Conservation (phyloP, 2,113 vertebrate species). For the Parus major region DNA sequence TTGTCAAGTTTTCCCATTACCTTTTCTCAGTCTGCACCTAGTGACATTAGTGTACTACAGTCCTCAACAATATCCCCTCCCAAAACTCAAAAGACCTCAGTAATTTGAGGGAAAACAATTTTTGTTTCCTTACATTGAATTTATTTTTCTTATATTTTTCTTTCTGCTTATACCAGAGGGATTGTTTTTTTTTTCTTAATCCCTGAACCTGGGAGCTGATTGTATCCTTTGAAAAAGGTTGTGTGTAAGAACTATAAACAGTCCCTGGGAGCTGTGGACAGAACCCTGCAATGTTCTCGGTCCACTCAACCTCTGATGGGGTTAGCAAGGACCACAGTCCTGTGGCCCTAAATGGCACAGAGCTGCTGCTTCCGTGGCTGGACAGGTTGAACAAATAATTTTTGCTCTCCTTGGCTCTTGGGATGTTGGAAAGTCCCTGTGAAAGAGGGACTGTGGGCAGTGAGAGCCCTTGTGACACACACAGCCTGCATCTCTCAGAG, state of each 20-base stretch:
- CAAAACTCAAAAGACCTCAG: background rate
- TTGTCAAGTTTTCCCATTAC: background rate
- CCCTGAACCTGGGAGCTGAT: background rate
- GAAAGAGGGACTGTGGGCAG: background rate
- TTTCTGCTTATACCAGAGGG: background rate
- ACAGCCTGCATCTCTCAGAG: background rate
- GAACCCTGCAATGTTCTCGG: background rate
- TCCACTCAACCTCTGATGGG: background rate
- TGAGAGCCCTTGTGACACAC: background rate
- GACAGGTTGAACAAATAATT: accelerated
- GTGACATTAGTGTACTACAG: accelerated
- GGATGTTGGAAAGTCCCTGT: background rate
- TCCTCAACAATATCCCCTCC: background rate
- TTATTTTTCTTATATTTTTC: background rate
- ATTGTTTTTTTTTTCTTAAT: background rate
- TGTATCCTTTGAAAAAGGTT: background rate
- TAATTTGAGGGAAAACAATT: background rate
- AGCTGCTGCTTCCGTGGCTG: background rate
- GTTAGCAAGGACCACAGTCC: too few relatives aligned
- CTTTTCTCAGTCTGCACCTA: background rate
- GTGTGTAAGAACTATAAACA: background rate
- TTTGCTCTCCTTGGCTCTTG: background rate
- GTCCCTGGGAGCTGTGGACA: background rate
- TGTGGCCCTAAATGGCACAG: accelerated
- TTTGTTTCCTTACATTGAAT: background rate